Evolutionary conservation across 2,113 vertebrate species (phyloP), one percentile per base, ranked within the genome.

Genomic region (Leptosomus discolor): DNA sequence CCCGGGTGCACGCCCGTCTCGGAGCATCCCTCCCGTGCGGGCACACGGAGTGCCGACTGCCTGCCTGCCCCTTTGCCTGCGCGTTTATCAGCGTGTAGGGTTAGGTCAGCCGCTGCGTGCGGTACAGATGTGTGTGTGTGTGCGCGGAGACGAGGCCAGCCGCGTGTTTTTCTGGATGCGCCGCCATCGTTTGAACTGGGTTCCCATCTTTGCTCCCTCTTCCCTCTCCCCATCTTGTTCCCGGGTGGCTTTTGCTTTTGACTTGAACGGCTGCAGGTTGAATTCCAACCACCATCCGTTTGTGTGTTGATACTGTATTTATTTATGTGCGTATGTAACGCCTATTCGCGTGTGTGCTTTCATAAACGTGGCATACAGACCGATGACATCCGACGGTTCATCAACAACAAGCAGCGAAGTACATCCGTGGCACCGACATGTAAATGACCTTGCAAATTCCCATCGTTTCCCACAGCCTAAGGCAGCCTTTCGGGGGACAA

Each of bases 41-140:
- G 41, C 19, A 36, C 29, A 11, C 34, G 26, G n/a, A n/a, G n/a
- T 1, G 5, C 68, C 7, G 1, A 27, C 57, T 39, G 29, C 16
- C 34, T 17, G 15, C 45, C 57, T 21, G 17, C 23, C 79, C 51
- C 41, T 10, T 27, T 27, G 37, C 54, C 34, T 9, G 43, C 16
- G 11, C 3, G 0, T 20, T 51, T 5, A 2, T 5, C n/a, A 4
- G 20, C 9, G 5, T 7, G 69, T 5, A 15, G 69, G 21, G 20
- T 24, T 5, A 16, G 23, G 22, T 26, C 41, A 61, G 34, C 48
- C 29, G 11, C 88, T 11, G 51, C 7, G 0, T 7, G 41, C 5
- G 27, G 19, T 1, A 12, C 12, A 5, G 32, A 3, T 22, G 51
- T 45, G 6, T 3, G 32, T 1, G n/a, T 34, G 45, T 14, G n/a